Conservation (phyloP, 2,113 vertebrate species). For the Mustelus asterias region DNA sequence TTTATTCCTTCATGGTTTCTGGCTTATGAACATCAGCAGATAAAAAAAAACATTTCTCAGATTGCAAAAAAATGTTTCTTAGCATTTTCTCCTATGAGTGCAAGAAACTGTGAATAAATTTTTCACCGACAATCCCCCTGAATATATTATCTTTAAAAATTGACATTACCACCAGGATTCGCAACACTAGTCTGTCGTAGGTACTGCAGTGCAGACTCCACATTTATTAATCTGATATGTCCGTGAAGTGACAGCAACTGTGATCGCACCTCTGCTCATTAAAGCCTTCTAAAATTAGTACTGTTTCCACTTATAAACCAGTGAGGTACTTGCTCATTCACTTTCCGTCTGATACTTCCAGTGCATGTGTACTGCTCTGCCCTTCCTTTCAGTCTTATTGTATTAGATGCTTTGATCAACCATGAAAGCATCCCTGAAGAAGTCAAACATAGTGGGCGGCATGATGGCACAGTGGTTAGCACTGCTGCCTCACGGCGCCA, state of each 20-base stretch:
- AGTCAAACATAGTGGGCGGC: no score
- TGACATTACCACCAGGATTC: background rate
- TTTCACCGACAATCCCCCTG: background rate
- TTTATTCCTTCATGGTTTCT: background rate
- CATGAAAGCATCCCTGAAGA: no score
- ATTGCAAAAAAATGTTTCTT: background rate
- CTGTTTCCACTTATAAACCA: background rate
- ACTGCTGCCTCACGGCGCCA: no score
- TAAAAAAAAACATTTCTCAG: background rate
- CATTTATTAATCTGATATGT: constrained; percentile 19
- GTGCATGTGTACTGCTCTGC: background rate
- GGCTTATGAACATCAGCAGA: background rate
- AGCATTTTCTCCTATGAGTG: background rate
- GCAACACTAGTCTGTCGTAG: background rate
- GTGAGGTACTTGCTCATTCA: background rate
- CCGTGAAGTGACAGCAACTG: background rate
- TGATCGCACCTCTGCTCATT: background rate
- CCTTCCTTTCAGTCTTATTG: background rate
- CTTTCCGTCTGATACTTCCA: background rate
- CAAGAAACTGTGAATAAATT: background rate
- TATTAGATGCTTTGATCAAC: no score
- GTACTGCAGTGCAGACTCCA: background rate
- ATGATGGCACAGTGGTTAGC: no score
- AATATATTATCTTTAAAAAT: background rate
- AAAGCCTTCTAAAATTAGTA: constrained; percentile 1